These are phyloP conservation scores for Cephalopholis sonnerati DNA, from an alignment of 2,113 vertebrate genomes.

Conservation along the genomic window DNA sequence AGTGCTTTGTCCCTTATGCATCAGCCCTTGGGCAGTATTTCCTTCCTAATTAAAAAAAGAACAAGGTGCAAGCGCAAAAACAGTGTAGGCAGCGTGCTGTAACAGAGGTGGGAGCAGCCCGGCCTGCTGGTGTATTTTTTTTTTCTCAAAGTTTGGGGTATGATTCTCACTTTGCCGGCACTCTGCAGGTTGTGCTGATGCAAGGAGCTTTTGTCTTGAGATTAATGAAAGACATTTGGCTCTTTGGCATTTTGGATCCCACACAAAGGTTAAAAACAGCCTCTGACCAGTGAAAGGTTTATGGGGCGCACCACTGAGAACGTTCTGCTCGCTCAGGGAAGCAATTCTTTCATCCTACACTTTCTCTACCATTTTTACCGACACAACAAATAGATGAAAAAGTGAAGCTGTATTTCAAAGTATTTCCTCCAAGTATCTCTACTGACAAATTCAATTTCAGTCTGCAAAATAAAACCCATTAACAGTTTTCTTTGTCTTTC, in stretches of 20 bases:
- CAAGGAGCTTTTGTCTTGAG: slow-evolving; percentile 75
- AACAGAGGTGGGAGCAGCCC: slow-evolving; percentile 40
- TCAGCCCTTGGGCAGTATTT: slow-evolving; percentile 74
- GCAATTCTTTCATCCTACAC: slow-evolving; percentile 60
- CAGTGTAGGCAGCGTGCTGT: slow-evolving; percentile 18
- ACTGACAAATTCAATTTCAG: slow-evolving; percentile 35
- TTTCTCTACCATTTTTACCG: slow-evolving; percentile 60
- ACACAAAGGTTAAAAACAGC: slow-evolving; percentile 77
- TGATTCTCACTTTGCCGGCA: slow-evolving; percentile 64
- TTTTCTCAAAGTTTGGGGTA: slow-evolving; percentile 63
- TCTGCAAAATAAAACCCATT: slow-evolving; percentile 23
- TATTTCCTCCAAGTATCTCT: slow-evolving; percentile 8
- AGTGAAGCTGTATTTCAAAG: slow-evolving; percentile 38
- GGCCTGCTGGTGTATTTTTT: slow-evolving; percentile 23
- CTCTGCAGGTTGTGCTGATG: slow-evolving; percentile 79
- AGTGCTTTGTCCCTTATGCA: slow-evolving; percentile 83
- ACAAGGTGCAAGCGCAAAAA: slow-evolving; percentile 58
- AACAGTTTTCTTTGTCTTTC: neutral
- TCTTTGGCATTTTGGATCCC: slow-evolving; percentile 76
- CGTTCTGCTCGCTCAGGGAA: slow-evolving; percentile 51
- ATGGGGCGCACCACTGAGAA: slow-evolving; percentile 47
- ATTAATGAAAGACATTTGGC: slow-evolving; percentile 82
- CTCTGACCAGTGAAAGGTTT: slow-evolving; percentile 73
- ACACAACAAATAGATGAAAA: slow-evolving; percentile 62
- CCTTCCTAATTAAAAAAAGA: slow-evolving; percentile 75